Percentiles rank a stretch among this genome's conserved stretches.
Evolutionary conservation across 2,113 vertebrate genomes (phyloP).

Genomic region (Oceanites oceanicus): DNA sequence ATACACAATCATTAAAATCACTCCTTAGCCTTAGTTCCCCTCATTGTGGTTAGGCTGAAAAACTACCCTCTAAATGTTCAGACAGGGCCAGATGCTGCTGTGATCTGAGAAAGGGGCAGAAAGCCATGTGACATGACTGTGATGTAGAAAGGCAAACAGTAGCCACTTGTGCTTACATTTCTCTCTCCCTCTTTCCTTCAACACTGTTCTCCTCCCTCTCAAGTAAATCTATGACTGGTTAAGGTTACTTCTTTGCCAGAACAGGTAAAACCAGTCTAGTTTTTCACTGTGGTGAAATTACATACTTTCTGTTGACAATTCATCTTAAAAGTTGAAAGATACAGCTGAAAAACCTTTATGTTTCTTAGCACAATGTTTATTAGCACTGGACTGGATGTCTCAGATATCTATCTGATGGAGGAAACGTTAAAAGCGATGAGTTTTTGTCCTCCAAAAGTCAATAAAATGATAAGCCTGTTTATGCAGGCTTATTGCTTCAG

Average conservation of each 20-base stretch:
- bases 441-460: not conserved
- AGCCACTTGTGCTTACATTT: not conserved
- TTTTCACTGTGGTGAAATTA: conserved; percentile 23
- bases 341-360: not conserved
- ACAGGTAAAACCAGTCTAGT: conserved; percentile 27
- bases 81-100: not conserved
- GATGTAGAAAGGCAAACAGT: not conserved
- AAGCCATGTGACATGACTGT: not conserved
- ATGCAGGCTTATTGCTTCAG: not conserved
- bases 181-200: not conserved
- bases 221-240: not conserved
- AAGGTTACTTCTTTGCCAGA: not conserved
- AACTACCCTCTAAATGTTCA: not conserved
- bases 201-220: not conserved
- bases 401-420: not conserved
- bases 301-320: not conserved
- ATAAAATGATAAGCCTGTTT: not conserved
- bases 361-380: not conserved
- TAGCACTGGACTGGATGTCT: not conserved
- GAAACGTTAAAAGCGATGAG: not conserved
- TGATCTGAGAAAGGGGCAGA: not conserved
- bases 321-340: not conserved
- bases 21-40: not conserved
- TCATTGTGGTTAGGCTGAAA: not conserved
- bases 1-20: not conserved